phyloP scores from a whole-genome alignment of 2,113 vertebrate species.

The Chlorodrepanis virens region DNA sequence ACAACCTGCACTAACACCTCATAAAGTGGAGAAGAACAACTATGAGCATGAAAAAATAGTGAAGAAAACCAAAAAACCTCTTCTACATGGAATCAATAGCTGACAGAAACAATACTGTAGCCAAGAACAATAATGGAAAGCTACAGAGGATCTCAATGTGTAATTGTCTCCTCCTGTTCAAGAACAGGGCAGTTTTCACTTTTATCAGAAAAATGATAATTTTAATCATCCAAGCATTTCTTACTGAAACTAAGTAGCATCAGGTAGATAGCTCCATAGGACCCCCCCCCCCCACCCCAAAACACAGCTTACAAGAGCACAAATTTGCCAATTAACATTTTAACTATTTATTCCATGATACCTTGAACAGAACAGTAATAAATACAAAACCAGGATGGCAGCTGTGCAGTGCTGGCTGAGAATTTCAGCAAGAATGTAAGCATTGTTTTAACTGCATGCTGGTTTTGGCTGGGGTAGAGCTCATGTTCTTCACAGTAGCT shows the following conservation, averaged over 20 bases:
- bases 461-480: background rate
- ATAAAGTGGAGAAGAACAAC: background rate
- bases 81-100: background rate
- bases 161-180: background rate
- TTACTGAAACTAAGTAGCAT: background rate
- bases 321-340: background rate
- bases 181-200: background rate
- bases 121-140: background rate
- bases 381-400: background rate
- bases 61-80: background rate
- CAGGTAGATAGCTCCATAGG: background rate
- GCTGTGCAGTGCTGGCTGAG: background rate
- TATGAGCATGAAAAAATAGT: background rate
- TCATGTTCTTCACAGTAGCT: background rate
- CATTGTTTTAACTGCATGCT: background rate
- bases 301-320: background rate
- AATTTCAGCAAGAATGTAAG: background rate
- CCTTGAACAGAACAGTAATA: background rate
- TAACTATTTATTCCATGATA: background rate
- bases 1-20: background rate
- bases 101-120: background rate
- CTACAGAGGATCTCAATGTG: background rate
- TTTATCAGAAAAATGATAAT: background rate
- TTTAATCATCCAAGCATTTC: background rate
- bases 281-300: background rate